These are phyloP conservation scores for Podilymbus podiceps DNA, from an alignment of 2,113 vertebrate species.

Conservation along the genomic window DNA sequence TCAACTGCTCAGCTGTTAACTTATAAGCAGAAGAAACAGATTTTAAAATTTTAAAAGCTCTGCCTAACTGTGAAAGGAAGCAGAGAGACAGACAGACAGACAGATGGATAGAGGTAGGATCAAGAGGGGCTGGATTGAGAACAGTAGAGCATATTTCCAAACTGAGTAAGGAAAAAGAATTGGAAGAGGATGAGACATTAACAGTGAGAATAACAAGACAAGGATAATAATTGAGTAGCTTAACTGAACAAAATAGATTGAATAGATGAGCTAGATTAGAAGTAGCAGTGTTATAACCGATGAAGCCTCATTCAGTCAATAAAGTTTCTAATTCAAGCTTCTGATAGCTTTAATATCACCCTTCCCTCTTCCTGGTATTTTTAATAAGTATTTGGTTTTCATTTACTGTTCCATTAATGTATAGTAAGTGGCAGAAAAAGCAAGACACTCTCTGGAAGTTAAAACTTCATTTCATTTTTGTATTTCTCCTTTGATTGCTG, in stretches of 20 bases:
- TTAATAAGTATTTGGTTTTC: not conserved
- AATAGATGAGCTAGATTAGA: not conserved
- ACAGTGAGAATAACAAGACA: not conserved
- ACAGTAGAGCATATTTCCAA: not conserved
- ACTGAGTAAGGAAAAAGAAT: not conserved
- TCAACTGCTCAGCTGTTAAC: not conserved
- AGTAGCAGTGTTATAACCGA: not conserved
- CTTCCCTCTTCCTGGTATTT: not conserved
- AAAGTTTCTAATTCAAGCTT: not conserved
- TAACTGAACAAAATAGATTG: not conserved
- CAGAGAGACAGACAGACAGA: not conserved
- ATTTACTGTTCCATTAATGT: not conserved
- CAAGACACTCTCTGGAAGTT: not conserved
- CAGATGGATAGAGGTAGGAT: not conserved
- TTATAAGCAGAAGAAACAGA: not conserved
- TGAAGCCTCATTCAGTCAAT: not conserved
- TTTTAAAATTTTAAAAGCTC: not conserved
- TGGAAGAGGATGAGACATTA: not conserved
- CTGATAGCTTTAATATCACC: not conserved
- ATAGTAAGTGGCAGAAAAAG: not conserved
- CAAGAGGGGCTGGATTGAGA: not conserved
- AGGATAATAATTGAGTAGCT: not conserved
- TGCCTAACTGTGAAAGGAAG: not conserved
- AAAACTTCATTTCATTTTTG: not conserved
- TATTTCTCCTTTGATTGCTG: not conserved